Evolutionary conservation across 2,797 vertebrate species (phyloP).

Genomic region (Micrastur ruficollis): DNA sequence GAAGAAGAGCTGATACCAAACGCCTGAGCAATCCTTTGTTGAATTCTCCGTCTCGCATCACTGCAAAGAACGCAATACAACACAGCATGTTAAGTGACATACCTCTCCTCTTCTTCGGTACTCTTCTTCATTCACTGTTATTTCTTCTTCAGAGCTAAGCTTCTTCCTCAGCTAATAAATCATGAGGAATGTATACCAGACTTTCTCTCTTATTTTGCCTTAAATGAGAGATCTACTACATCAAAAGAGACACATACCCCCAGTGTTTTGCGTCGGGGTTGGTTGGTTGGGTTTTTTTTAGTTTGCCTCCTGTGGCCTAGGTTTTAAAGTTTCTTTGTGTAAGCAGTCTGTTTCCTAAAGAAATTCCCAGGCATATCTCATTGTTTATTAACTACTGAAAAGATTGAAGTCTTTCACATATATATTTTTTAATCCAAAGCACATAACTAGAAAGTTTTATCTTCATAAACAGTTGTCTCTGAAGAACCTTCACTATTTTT

Average conservation of each 20-base stretch:
- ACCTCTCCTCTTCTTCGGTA: neutral
- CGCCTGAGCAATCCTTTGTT: conserved; percentile 81
- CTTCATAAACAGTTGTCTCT: neutral
- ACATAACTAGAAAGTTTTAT: neutral
- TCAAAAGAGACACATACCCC: rapidly evolving
- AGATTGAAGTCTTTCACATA: neutral
- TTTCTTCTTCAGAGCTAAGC: neutral
- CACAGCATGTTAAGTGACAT: neutral
- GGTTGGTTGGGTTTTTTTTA: neutral
- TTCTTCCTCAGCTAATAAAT: neutral
- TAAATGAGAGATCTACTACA: neutral
- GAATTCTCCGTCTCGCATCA: conserved; percentile 84
- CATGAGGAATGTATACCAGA: rapidly evolving
- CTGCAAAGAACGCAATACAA: conserved; percentile 56
- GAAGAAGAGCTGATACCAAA: conserved; percentile 82
- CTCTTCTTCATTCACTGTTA: neutral
- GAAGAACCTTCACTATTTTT: neutral
- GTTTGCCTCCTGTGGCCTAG: neutral
- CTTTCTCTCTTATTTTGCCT: neutral
- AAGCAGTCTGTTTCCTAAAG: neutral
- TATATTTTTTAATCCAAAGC: neutral
- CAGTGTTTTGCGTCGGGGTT: neutral
- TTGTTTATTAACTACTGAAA: neutral
- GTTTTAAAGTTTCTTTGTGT: neutral
- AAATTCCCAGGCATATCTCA: neutral